phyloP scores from a whole-genome alignment of 2,888 invertebrate species.

The Ametastegia equiseti region DNA sequence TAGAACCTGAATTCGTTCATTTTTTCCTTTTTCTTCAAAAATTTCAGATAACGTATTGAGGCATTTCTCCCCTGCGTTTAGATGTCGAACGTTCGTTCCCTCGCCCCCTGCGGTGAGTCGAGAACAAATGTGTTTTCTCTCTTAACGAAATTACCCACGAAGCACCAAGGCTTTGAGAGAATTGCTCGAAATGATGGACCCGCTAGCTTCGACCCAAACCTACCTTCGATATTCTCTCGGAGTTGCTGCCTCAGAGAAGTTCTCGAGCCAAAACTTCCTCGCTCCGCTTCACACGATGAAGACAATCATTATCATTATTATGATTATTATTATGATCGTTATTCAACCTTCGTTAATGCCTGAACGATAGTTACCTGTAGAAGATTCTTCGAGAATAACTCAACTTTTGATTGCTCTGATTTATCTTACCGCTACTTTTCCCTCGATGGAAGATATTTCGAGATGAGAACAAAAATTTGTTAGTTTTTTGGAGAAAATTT shows the following conservation, averaged over 20 bases:
- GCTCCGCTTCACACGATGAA: neutral
- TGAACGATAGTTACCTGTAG: neutral
- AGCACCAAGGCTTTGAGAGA: conserved; percentile 18
- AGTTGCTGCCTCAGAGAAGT: neutral
- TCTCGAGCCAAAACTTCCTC: neutral
- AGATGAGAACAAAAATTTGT: neutral
- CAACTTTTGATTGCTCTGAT: neutral
- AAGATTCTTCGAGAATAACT: neutral
- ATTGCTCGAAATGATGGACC: conserved; percentile 14
- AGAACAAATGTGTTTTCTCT: conserved; percentile 33
- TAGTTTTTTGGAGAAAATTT: neutral
- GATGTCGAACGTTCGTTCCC: neutral
- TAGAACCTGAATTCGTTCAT: neutral
- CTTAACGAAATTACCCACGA: conserved; percentile 26
- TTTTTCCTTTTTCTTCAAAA: too few species aligned
- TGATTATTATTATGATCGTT: neutral
- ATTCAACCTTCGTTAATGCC: neutral
- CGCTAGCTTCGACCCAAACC: neutral
- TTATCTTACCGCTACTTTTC: neutral
- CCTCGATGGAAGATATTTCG: neutral
- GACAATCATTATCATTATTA: neutral
- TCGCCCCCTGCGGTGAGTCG: neutral
- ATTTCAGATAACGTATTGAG: neutral
- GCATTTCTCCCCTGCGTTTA: neutral
- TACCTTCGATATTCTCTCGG: neutral